A percentile compares a stretch with the other conserved stretches of the same genome.
Conservation (phyloP, 2,888 invertebrate species). For the Odontomyia ornata region DNA sequence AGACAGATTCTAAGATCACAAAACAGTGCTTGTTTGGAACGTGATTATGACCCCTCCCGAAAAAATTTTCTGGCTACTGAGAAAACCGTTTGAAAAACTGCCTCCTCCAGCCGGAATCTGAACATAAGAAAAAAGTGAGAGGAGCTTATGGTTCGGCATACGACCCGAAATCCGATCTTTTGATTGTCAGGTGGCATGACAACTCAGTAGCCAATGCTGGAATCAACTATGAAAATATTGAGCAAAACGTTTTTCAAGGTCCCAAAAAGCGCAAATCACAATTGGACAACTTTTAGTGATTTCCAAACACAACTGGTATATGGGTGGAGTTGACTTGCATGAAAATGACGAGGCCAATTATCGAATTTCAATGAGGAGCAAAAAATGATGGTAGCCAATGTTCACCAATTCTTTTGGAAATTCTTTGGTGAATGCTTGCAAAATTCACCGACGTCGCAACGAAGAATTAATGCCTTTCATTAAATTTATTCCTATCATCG, state of each 20-base stretch:
- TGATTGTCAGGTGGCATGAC: too few species aligned
- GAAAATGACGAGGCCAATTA: slow-evolving; percentile 12
- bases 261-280: not conserved
- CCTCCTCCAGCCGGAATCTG: not conserved
- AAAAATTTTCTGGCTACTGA: too few species aligned
- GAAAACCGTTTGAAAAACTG: slow-evolving; percentile 12
- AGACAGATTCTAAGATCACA: too few species aligned
- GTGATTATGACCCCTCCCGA: too few species aligned
- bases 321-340: slow-evolving; percentile 1
- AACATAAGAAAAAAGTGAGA: not conserved
- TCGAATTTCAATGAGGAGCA: not conserved
- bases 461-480: not conserved
- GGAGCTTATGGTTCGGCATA: slow-evolving; percentile 2
- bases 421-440: slow-evolving; percentile 9
- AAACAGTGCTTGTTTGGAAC: too few species aligned
- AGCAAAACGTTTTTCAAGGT: too few species aligned
- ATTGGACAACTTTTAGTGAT: not conserved
- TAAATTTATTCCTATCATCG: slow-evolving; percentile 4
- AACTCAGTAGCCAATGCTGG: not conserved
- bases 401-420: slow-evolving; percentile 4
- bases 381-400: slow-evolving; percentile 13
- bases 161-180: too few species aligned
- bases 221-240: too few species aligned
- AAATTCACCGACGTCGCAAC: slow-evolving; percentile 9
- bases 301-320: slow-evolving; percentile 4